Percentiles rank a stretch among this genome's conserved stretches.
Evolutionary conservation across 2,888 invertebrate genomes (phyloP).

Genomic region (Heliconius ethilla): DNA sequence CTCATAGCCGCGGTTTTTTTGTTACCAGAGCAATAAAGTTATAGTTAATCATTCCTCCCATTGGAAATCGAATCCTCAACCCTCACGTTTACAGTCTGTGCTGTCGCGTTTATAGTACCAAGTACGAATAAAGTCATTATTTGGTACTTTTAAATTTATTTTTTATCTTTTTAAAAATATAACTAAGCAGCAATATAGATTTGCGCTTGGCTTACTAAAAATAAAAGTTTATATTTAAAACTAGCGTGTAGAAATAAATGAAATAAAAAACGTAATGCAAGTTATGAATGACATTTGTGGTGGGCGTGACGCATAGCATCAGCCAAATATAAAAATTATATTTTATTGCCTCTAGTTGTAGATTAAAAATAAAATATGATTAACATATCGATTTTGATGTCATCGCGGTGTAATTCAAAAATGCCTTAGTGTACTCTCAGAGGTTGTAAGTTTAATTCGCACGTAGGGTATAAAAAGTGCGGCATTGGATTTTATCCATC

Average conservation of each 20-base stretch:
- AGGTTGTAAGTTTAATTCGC: not conserved
- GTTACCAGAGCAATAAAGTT: too few relatives aligned
- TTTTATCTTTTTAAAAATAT: too few relatives aligned
- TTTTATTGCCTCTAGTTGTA: not conserved
- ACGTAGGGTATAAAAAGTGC: not conserved
- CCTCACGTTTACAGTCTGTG: not conserved
- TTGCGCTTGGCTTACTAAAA: not conserved
- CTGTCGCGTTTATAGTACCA: not conserved
- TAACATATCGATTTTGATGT: not conserved
- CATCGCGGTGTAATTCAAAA: not conserved
- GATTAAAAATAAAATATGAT: not conserved
- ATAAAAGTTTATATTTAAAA: not conserved
- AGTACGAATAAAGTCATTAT: not conserved
- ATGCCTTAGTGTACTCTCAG: not conserved
- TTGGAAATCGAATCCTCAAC: not conserved
- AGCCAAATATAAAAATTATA: not conserved
- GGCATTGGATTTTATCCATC: too few relatives aligned
- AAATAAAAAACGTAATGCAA: not conserved
- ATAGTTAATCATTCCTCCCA: not conserved
- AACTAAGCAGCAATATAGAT: too few relatives aligned
- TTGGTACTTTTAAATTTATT: not conserved
- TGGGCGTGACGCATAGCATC: not conserved
- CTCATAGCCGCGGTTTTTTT: too few relatives aligned
- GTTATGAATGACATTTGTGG: not conserved
- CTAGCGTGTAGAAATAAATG: not conserved